These are phyloP conservation scores for Ptiloglossa arizonensis DNA, from an alignment of 1,140 invertebrate species.

Conservation along the genomic window DNA sequence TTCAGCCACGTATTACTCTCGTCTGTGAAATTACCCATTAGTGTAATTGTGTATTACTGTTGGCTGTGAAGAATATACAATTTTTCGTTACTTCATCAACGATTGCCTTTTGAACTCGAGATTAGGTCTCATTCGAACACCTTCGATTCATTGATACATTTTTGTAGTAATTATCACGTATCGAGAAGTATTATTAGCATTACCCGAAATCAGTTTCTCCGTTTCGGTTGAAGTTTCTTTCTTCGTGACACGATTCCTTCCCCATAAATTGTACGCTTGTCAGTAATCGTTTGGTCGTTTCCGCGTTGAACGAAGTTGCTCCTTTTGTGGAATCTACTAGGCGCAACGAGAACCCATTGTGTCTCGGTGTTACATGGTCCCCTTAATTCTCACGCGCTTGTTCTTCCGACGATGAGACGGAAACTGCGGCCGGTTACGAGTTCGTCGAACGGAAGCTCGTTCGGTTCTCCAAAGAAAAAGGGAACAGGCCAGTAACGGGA, in stretches of 20 bases:
- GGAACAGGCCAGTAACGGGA: background rate
- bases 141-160: no score
- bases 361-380: constrained; percentile 47
- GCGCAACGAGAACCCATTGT: constrained; percentile 51
- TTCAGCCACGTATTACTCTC: no score
- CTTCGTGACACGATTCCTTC: background rate
- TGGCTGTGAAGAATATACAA: no score
- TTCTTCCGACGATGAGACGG: constrained; percentile 14
- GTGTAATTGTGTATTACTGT: no score
- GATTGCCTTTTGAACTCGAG: no score
- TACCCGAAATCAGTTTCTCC: background rate
- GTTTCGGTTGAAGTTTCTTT: background rate
- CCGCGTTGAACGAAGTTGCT: constrained; percentile 18
- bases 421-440: constrained; percentile 14
- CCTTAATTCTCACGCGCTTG: constrained; percentile 56
- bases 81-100: no score
- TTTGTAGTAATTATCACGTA: no score
- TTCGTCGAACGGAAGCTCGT: constrained; percentile 32
- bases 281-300: background rate
- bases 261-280: constrained; percentile 18
- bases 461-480: background rate
- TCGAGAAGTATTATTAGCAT: constrained; percentile 9
- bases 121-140: no score
- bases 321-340: background rate
- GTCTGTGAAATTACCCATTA: no score